phyloP scores from a whole-genome alignment of 2,113 vertebrate genomes.

The Ramphastos sulfuratus region DNA sequence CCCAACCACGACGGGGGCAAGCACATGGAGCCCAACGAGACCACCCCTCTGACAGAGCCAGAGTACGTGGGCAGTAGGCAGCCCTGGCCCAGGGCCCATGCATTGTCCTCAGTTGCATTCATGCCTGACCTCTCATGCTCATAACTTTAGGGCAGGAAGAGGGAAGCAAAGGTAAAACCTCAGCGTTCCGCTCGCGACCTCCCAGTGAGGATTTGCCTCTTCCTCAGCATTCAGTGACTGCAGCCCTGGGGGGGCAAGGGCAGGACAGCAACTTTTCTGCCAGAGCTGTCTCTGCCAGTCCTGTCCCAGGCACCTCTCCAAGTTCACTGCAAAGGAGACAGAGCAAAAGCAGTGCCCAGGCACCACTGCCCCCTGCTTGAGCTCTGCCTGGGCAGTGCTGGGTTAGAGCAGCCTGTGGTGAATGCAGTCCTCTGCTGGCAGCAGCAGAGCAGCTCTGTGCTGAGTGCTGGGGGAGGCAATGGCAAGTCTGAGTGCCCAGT shows the following conservation, averaged over 20 bases:
- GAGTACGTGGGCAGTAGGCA: conserved; percentile 83
- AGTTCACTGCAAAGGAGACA: not conserved
- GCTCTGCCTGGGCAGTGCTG: not conserved
- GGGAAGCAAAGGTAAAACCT: not conserved
- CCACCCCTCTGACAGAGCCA: conserved; percentile 94
- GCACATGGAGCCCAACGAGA: conserved; percentile 94
- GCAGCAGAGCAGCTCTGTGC: not conserved
- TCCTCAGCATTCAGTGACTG: not conserved
- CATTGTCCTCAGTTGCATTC: not conserved
- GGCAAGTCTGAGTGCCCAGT: not conserved
- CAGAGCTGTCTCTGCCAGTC: not conserved
- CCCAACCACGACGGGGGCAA: conserved; percentile 95
- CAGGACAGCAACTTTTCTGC: not conserved
- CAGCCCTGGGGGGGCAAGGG: not conserved
- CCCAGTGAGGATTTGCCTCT: not conserved
- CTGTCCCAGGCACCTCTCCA: not conserved
- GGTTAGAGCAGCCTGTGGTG: accelerated
- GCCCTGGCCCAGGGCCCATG: not conserved
- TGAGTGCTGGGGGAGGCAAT: not conserved
- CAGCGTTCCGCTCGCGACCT: accelerated
- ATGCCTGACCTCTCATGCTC: not conserved
- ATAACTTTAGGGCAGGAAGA: not conserved
- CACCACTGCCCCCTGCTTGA: not conserved
- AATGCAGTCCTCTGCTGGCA: not conserved
- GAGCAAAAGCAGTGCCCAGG: not conserved